Percentiles rank a stretch among this genome's conserved stretches.
phyloP scores from a whole-genome alignment of 2,888 invertebrate species.

The Melinopterus prodromus region DNA sequence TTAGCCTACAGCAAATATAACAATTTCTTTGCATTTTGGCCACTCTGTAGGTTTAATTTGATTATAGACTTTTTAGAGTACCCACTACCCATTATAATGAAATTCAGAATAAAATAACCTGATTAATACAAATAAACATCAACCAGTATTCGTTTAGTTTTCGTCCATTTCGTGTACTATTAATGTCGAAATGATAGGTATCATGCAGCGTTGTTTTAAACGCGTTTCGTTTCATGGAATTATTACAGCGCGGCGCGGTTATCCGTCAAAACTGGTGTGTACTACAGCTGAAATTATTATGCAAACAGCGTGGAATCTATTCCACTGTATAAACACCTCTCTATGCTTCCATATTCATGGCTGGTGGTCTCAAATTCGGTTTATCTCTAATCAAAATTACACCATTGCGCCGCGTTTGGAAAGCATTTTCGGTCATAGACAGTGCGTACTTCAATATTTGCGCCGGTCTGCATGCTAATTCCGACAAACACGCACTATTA shows the following conservation, averaged over 20 bases:
- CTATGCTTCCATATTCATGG: constrained; percentile 21
- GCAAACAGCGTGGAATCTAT: constrained; percentile 24
- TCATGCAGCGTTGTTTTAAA: not conserved
- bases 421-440: constrained; percentile 17
- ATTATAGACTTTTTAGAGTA: too few species aligned
- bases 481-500: constrained; percentile 16
- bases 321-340: constrained; percentile 21
- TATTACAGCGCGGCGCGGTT: constrained; percentile 18
- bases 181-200: not conserved
- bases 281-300: constrained; percentile 22
- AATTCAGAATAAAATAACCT: too few species aligned
- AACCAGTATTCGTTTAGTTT: not conserved
- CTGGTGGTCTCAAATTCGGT: constrained; percentile 25
- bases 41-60: too few species aligned
- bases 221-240: constrained; percentile 7
- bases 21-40: too few species aligned
- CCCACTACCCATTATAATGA: too few species aligned
- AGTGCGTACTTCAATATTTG: constrained; percentile 13
- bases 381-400: constrained; percentile 36
- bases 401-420: constrained; percentile 24
- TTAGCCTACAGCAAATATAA: too few species aligned
- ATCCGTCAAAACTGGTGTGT: constrained; percentile 21
- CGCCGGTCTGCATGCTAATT: constrained; percentile 8
- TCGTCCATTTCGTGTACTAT: not conserved
- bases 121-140: too few species aligned